A percentile compares a stretch with the other conserved stretches of the same genome.
Evolutionary conservation across 2,888 invertebrate genomes (phyloP).

Genomic region (Synergus japonicus): DNA sequence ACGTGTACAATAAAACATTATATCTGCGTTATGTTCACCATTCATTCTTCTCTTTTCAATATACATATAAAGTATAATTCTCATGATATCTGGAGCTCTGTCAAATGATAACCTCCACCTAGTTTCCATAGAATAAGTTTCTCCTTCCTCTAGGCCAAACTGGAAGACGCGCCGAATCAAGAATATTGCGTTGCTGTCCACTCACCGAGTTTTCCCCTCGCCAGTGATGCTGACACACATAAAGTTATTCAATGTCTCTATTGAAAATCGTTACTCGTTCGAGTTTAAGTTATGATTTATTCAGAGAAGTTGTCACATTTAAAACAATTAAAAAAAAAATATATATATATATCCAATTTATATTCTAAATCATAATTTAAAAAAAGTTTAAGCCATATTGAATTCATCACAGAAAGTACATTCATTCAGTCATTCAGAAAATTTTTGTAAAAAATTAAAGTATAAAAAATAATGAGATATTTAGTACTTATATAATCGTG

Average conservation of each 20-base stretch:
- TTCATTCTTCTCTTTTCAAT: background rate
- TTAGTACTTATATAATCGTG: no score
- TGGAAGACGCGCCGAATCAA: slow-evolving; percentile 53
- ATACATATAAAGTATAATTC: background rate
- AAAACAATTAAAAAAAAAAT: no score
- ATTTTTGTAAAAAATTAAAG: no score
- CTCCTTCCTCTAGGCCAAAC: slow-evolving; percentile 50
- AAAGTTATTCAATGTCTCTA: slow-evolving; percentile 59
- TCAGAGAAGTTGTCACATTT: background rate
- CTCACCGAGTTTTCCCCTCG: slow-evolving; percentile 58
- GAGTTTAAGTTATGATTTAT: slow-evolving; percentile 41
- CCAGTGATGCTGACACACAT: slow-evolving; percentile 50
- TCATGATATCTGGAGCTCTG: slow-evolving; percentile 47
- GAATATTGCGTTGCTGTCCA: slow-evolving; percentile 61
- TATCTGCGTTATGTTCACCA: background rate
- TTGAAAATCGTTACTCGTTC: slow-evolving; percentile 67
- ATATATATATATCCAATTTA: background rate
- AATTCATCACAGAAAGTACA: no score
- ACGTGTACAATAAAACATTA: background rate
- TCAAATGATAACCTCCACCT: slow-evolving; percentile 68
- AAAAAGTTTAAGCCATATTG: no score
- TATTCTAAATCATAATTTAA: background rate
- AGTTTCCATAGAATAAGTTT: slow-evolving; percentile 64
- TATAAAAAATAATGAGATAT: no score
- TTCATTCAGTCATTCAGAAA: no score